Evolutionary conservation across 30 jellyfish, hydroid and myxozoan species (phyloP).

Genomic region (Hydra vulgaris): DNA sequence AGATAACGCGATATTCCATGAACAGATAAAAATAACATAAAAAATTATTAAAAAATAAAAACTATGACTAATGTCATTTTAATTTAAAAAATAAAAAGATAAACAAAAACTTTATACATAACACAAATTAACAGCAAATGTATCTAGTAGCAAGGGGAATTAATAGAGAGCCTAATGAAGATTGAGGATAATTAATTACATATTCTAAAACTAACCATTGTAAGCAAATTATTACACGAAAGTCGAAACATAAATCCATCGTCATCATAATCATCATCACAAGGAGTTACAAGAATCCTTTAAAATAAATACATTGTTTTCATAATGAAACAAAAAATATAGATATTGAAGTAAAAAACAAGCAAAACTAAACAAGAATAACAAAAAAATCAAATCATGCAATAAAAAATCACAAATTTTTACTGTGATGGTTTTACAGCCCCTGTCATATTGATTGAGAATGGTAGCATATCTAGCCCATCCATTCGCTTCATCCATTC

Average conservation of each 20-base stretch:
- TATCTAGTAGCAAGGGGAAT: too few relatives aligned
- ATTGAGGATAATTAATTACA: too few relatives aligned
- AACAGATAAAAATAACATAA: too few relatives aligned
- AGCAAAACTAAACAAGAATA: neutral
- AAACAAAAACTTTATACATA: too few relatives aligned
- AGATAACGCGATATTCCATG: too few relatives aligned
- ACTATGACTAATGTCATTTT: neutral
- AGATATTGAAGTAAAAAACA: too few relatives aligned
- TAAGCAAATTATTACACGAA: neutral
- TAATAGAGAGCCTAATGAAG: too few relatives aligned
- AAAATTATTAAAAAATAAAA: neutral
- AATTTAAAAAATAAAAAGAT: neutral
- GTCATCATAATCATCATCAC: slow-evolving; percentile 13
- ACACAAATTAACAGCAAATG: too few relatives aligned
- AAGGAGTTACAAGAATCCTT: slow-evolving; percentile 8
- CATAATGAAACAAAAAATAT: neutral
- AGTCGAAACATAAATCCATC: slow-evolving; percentile 3
- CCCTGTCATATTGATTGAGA: slow-evolving; percentile 61
- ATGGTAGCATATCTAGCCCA: slow-evolving; percentile 85
- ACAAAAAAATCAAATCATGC: neutral
- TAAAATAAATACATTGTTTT: neutral
- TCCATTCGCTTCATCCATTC: slow-evolving; percentile 32
- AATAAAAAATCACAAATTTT: neutral
- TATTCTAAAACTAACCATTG: neutral
- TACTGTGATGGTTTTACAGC: slow-evolving; percentile 71